Percentiles rank a stretch among this genome's conserved stretches.
Evolutionary conservation across 2,113 vertebrate genomes (phyloP).

Genomic region (Oncorhynchus clarkii): DNA sequence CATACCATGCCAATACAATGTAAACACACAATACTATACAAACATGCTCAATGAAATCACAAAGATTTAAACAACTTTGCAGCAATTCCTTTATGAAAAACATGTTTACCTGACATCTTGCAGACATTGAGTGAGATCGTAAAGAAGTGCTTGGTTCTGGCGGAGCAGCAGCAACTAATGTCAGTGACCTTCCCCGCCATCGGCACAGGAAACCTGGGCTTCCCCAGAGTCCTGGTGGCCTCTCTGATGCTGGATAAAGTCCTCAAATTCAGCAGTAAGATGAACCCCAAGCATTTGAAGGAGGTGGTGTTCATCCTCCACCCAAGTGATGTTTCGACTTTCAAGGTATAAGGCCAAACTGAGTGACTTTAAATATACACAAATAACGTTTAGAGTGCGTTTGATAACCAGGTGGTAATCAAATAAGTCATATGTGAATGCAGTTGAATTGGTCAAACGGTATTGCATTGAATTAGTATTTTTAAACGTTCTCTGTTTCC

Average conservation of each 20-base stretch:
- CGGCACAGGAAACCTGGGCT: conserved; percentile 83
- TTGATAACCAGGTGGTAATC: too few species aligned
- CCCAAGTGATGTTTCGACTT: conserved; percentile 67
- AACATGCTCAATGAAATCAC: too few species aligned
- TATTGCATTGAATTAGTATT: too few species aligned
- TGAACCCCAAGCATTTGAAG: conserved; percentile 63
- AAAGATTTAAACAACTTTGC: too few species aligned
- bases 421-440: too few species aligned
- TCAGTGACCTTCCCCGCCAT: conserved; percentile 87
- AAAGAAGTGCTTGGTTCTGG: conserved; percentile 70
- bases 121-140: conserved; percentile 74
- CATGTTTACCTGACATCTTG: conserved; percentile 31
- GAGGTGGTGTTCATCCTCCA: conserved; percentile 78
- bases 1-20: too few species aligned
- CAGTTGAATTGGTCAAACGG: too few species aligned
- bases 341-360: conserved; percentile 65
- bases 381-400: too few species aligned
- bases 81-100: too few species aligned
- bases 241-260: conserved; percentile 75
- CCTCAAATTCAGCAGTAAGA: conserved; percentile 72
- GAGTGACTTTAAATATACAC: too few species aligned
- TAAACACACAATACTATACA: too few species aligned
- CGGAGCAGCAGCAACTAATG: conserved; percentile 63
- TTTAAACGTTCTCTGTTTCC: too few species aligned
- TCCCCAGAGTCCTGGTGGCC: conserved; percentile 74